Base-by-base conservation (phyloP, 1,140 invertebrate species). In the Lordiphosa collinella region DNA sequence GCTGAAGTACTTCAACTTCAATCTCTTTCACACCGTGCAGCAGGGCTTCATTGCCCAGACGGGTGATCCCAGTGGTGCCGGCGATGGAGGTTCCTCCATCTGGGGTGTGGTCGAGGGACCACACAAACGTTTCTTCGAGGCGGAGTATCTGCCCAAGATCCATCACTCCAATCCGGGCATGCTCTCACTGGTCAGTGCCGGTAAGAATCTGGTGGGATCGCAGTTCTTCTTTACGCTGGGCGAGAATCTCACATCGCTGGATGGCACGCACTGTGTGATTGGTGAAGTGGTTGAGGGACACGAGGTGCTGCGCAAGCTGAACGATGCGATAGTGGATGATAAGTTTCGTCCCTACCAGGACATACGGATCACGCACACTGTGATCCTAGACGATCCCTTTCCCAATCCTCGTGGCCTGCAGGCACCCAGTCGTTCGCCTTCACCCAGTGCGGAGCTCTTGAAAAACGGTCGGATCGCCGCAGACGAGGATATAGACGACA, bases 1-100 rank as follows among this genome's bases (percentile, higher is more conserved):
- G 91, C 92, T 98, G 22, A 99, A 99, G 88, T 99, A 98, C 89
- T 99, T 99, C 92, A 99, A 99, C 90, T 97, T 94, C 89, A 96
- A 94, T 89, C 90, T 99, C 8, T 98, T 99, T 88, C 96, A 99
- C 86, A 95, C 94, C 1, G 94, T 99, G 52, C 94, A 97, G 89
- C 92, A 93, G 86, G 96, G 97, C 70, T 99, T 99, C 84, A 97
- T 99, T 66, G 98, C 98, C 1, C 99, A 99, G 92, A 97, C 97
- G 43, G 99, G 99, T 1, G 99, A 99, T 92, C 98, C 98, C 0
- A 95, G 94, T 8, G 96, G 96, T 0, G 95, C 93, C 67, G 97
- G 98, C 8, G 93, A 93, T 79, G 97, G 97, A 9, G 98, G 98
- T 18, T 93, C 96, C 78, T 99, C 97, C 9, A 92, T 97, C 53